Conservation (phyloP, 2,113 vertebrate genomes). For the Bungarus multicinctus region DNA sequence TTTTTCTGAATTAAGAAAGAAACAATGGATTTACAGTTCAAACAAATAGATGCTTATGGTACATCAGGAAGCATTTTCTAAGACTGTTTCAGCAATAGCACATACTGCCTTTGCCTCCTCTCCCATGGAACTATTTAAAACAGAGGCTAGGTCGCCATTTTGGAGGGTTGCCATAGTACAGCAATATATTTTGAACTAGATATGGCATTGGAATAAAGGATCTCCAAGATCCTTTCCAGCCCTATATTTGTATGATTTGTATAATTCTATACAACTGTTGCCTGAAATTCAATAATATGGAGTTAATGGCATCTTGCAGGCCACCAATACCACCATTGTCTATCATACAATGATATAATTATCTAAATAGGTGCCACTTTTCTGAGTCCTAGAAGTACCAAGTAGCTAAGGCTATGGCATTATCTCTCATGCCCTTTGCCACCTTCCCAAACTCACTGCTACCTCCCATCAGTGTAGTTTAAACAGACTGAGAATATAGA, state of each 20-base stretch:
- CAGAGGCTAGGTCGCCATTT: neutral
- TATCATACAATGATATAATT: neutral
- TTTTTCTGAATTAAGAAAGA: neutral
- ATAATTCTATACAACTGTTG: neutral
- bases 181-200: neutral
- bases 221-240: neutral
- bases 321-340: neutral
- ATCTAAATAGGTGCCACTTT: neutral
- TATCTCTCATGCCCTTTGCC: neutral
- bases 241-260: neutral
- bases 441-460: neutral
- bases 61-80: neutral
- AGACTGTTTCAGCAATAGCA: neutral
- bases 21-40: neutral
- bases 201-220: neutral
- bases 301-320: neutral
- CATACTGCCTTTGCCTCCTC: neutral
- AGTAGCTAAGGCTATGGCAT: neutral
- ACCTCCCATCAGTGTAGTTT: neutral
- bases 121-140: neutral
- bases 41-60: neutral
- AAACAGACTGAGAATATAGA: neutral
- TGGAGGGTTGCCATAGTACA: neutral
- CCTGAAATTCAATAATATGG: neutral
- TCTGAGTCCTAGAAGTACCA: neutral